Evolutionary conservation across 2,888 invertebrate genomes (phyloP).

Genomic region (Drosophila aldrichi): DNA sequence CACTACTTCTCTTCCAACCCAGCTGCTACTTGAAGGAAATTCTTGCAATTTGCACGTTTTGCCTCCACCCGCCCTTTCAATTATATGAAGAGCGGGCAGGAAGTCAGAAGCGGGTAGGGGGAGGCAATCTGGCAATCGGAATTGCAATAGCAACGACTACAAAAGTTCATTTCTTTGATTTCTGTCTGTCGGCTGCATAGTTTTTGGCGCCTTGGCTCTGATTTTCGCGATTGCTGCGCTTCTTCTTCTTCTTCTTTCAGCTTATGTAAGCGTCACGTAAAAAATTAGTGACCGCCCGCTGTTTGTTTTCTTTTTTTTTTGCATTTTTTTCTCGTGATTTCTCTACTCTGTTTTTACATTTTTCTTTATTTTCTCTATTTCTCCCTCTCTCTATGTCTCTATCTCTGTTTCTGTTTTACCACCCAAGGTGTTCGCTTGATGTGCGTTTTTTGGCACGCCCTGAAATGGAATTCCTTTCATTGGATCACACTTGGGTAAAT

Average conservation of each 20-base stretch:
- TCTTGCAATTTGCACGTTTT: constrained; percentile 64
- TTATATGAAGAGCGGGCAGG: constrained; percentile 46
- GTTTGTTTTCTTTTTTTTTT: constrained; percentile 52
- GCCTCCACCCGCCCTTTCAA: constrained; percentile 57
- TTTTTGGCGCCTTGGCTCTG: constrained; percentile 71
- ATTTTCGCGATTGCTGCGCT: constrained; percentile 57
- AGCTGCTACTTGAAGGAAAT: constrained; percentile 24
- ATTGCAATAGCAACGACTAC: constrained; percentile 26
- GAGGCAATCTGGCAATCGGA: constrained; percentile 44
- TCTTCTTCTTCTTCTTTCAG: constrained; percentile 19
- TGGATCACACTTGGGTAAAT: constrained; percentile 51
- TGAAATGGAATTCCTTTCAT: constrained; percentile 59
- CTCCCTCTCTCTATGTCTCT: not conserved
- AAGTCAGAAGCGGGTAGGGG: not conserved
- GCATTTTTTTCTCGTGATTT: constrained; percentile 24
- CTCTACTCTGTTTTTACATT: constrained; percentile 14
- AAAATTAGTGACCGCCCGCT: constrained; percentile 77
- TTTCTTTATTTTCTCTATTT: not conserved
- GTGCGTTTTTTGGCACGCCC: constrained; percentile 71
- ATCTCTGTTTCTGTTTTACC: constrained; percentile 27
- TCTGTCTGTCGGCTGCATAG: constrained; percentile 62
- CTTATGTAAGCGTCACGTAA: constrained; percentile 70
- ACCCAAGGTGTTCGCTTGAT: constrained; percentile 63
- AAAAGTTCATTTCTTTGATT: constrained; percentile 65
- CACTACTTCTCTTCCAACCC: constrained; percentile 13